phyloP scores from a whole-genome alignment of 2,888 invertebrate species.

The Acanthosepion lycidas region DNA sequence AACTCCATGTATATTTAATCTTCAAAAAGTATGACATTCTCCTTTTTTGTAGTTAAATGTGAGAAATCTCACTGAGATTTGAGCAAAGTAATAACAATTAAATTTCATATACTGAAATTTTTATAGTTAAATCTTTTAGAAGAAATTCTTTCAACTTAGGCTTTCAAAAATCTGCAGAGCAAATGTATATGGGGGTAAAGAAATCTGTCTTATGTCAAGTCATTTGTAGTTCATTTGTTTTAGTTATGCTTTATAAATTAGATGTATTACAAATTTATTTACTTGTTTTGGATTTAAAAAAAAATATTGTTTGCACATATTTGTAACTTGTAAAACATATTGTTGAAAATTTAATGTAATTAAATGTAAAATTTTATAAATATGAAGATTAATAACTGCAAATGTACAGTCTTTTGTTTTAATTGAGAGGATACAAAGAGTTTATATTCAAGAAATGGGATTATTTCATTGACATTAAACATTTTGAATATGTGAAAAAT shows the following conservation, averaged over 20 bases:
- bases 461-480: background rate
- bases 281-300: background rate
- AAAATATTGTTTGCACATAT: background rate
- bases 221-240: background rate
- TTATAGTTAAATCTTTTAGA: background rate
- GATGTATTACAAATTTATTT: background rate
- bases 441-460: background rate
- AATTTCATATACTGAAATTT: background rate
- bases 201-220: background rate
- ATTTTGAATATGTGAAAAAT: background rate
- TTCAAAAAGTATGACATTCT: background rate
- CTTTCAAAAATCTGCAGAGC: background rate
- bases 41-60: background rate
- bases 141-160: background rate
- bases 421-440: background rate
- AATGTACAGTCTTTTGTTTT: background rate
- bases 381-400: background rate
- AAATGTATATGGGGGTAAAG: background rate
- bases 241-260: background rate
- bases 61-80: background rate
- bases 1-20: background rate
- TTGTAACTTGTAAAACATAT: background rate
- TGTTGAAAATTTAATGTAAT: background rate
- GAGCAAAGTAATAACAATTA: background rate
- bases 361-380: background rate